Evolutionary conservation across 2,888 invertebrate species (phyloP).

Genomic region (Plutella xylostella): DNA sequence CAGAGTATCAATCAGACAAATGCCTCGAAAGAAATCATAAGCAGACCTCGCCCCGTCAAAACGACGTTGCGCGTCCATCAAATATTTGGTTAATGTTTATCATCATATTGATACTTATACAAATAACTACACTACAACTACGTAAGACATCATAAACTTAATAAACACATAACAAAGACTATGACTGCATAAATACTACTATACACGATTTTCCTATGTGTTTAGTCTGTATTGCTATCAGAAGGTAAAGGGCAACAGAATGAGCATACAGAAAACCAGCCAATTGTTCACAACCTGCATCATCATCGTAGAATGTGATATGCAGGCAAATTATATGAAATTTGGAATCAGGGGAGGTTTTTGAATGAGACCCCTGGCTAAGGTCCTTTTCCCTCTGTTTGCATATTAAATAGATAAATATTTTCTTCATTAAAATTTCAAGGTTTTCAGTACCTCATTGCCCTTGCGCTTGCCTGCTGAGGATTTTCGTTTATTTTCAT

Average conservation of each 20-base stretch:
- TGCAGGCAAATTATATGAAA: slow-evolving; percentile 6
- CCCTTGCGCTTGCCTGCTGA: slow-evolving; percentile 62
- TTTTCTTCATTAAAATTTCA: slow-evolving; percentile 41
- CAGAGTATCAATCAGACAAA: slow-evolving; percentile 52
- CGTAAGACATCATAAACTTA: no score
- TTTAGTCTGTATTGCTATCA: slow-evolving; percentile 25
- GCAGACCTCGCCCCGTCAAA: slow-evolving; percentile 42
- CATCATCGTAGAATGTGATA: slow-evolving; percentile 11
- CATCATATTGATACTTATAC: slow-evolving; percentile 39
- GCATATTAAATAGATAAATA: not conserved
- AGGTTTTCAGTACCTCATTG: slow-evolving; percentile 70
- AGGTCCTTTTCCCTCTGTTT: slow-evolving; percentile 55
- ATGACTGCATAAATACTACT: no score
- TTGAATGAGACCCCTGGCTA: no score
- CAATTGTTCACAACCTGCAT: slow-evolving; percentile 28
- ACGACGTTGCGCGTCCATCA: slow-evolving; percentile 49
- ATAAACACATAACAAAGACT: no score
- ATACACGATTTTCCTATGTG: no score
- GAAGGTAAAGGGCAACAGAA: slow-evolving; percentile 57
- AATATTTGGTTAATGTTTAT: slow-evolving; percentile 41
- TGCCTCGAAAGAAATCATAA: slow-evolving; percentile 59
- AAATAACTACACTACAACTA: no score
- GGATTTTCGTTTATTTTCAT: slow-evolving; percentile 66
- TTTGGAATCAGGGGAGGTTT: slow-evolving; percentile 17
- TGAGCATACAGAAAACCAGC: slow-evolving; percentile 64